Conservation (phyloP, 2,113 vertebrate genomes). For the Callochromis pleurospilus region DNA sequence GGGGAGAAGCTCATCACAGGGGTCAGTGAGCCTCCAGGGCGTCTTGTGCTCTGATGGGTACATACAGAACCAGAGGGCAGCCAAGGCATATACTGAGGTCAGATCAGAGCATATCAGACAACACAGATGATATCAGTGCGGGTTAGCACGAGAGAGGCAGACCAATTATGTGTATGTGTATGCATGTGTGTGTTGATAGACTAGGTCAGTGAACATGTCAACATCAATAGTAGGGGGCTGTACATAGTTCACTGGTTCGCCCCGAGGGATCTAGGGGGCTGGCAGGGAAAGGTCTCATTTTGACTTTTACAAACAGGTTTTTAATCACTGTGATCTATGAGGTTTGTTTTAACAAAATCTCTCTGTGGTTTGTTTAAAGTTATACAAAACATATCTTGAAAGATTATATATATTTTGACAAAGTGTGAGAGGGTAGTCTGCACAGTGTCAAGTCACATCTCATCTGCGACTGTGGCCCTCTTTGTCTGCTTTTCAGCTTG, state of each 20-base stretch:
- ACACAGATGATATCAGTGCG: constrained; percentile 40
- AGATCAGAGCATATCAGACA: constrained; percentile 37
- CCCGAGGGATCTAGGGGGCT: neutral
- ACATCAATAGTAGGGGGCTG: constrained; percentile 53
- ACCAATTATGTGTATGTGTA: constrained; percentile 29
- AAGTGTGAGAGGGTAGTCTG: neutral
- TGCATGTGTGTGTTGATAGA: constrained; percentile 42
- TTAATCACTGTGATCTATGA: constrained; percentile 6
- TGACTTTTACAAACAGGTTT: constrained; percentile 41
- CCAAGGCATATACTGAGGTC: neutral
- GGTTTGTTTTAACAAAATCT: neutral
- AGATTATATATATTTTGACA: constrained; percentile 14
- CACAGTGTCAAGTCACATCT: constrained; percentile 29
- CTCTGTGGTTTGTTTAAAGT: neutral
- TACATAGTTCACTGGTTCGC: constrained; percentile 30
- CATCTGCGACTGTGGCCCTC: constrained; percentile 42
- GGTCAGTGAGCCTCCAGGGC: constrained; percentile 32
- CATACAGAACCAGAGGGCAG: constrained; percentile 8
- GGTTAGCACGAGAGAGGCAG: constrained; percentile 10
- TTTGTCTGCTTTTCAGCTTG: constrained; percentile 41
- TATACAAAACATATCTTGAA: neutral
- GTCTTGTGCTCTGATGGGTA: constrained; percentile 21
- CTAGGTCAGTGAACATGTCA: constrained; percentile 68
- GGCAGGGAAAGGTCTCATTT: constrained; percentile 2
- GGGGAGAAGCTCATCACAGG: constrained; percentile 33